These are phyloP conservation scores for Euphydryas editha DNA, from an alignment of 2,888 invertebrate species.

Conservation along the genomic window DNA sequence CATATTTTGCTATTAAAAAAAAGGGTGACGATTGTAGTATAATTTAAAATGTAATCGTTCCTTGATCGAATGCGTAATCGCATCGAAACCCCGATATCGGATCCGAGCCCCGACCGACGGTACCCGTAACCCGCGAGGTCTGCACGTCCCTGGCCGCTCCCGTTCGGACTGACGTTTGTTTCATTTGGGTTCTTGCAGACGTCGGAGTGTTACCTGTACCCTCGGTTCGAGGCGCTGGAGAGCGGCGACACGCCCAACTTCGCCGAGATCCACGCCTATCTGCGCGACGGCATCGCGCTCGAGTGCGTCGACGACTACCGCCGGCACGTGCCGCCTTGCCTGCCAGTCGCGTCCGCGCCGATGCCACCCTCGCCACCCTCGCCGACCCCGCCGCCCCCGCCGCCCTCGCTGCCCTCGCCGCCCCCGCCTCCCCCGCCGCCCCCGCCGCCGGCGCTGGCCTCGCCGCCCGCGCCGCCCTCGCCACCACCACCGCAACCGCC, in stretches of 20 bases:
- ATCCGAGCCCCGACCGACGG: conserved; percentile 1
- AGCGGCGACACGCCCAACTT: conserved; percentile 71
- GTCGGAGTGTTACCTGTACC: conserved; percentile 75
- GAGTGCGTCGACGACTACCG: conserved; percentile 72
- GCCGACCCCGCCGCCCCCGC: conserved; percentile 26
- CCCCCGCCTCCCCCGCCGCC: conserved; percentile 7
- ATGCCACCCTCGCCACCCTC: conserved; percentile 19
- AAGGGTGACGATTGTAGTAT: too few species aligned
- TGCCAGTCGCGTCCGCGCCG: conserved; percentile 40
- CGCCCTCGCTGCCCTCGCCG: conserved; percentile 26
- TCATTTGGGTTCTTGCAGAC: conserved; percentile 57
- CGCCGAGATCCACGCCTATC: conserved; percentile 67
- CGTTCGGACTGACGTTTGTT: background rate
- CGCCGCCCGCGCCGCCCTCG: conserved; percentile 3
- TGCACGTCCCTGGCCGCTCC: conserved; percentile 20
- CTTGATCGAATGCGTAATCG: too few species aligned
- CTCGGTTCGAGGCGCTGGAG: conserved; percentile 81
- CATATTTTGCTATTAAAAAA: too few species aligned
- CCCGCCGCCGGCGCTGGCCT: conserved; percentile 2
- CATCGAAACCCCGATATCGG: too few species aligned
- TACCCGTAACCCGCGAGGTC: conserved; percentile 38
- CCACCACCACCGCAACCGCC: background rate
- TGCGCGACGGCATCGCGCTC: conserved; percentile 72
- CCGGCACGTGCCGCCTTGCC: conserved; percentile 62
- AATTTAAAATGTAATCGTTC: too few species aligned